Conservation (phyloP, 1,140 invertebrate genomes). For the Lepidotrigona ventralis region DNA sequence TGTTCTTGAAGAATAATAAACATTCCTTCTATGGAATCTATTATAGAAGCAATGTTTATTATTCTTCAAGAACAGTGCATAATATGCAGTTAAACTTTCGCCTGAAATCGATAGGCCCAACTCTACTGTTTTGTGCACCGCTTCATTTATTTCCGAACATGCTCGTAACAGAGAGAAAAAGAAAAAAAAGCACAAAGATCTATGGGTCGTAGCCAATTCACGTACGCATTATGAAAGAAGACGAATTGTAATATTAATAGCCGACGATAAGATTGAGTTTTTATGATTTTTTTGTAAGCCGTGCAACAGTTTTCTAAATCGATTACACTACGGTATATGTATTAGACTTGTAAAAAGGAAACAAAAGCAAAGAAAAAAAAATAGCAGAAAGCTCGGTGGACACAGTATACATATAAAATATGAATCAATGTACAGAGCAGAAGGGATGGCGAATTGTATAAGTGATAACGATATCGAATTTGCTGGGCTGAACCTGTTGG, state of each 20-base stretch:
- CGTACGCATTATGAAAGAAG: neutral
- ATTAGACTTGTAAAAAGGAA: neutral
- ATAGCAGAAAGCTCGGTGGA: neutral
- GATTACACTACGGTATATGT: slow-evolving; percentile 3
- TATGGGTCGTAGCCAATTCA: slow-evolving; percentile 25
- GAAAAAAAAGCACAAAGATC: slow-evolving; percentile 27
- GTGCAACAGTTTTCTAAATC: slow-evolving; percentile 20
- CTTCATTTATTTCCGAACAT: slow-evolving; percentile 45
- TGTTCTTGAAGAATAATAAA: no score
- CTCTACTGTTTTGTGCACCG: slow-evolving; percentile 50
- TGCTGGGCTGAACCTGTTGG: neutral
- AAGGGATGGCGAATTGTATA: slow-evolving; percentile 26
- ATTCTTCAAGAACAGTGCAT: slow-evolving; percentile 47
- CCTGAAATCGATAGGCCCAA: slow-evolving; percentile 36
- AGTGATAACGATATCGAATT: slow-evolving; percentile 35
- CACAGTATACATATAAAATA: slow-evolving; percentile 10
- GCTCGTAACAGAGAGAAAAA: slow-evolving; percentile 6
- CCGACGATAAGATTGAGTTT: slow-evolving; percentile 1
- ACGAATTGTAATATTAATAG: neutral
- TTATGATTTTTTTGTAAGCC: slow-evolving; percentile 23
- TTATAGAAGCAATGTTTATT: slow-evolving; percentile 45
- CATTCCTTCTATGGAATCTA: no score
- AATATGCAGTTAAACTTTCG: slow-evolving; percentile 54
- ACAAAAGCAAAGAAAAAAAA: neutral
- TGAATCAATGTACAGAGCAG: slow-evolving; percentile 44